These are phyloP conservation scores for Hirtodrosophila confusa DNA, from an alignment of 2,888 invertebrate genomes.

Conservation along the genomic window DNA sequence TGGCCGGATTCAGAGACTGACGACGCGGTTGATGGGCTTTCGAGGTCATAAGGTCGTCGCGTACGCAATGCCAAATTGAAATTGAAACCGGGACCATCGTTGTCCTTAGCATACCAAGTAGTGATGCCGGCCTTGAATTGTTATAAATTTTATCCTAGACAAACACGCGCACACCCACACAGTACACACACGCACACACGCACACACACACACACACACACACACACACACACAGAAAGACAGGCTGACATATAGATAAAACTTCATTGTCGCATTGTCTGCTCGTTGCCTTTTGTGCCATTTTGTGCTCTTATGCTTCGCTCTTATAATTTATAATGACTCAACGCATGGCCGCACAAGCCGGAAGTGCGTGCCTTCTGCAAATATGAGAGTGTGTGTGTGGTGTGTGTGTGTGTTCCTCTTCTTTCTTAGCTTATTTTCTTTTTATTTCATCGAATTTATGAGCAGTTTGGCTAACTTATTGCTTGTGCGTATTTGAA, in stretches of 20 bases:
- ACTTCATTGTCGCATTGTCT: slow-evolving; percentile 72
- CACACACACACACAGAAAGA: background rate
- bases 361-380: slow-evolving; percentile 62
- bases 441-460: slow-evolving; percentile 51
- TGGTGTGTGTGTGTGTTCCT: slow-evolving; percentile 18
- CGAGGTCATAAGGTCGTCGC: slow-evolving; percentile 66
- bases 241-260: slow-evolving; percentile 26
- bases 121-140: slow-evolving; percentile 67
- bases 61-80: slow-evolving; percentile 55
- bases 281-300: slow-evolving; percentile 17
- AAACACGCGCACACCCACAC: slow-evolving; percentile 9
- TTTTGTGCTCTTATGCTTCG: slow-evolving; percentile 37
- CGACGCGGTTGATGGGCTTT: slow-evolving; percentile 7
- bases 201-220: slow-evolving; percentile 1
- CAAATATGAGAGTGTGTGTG: slow-evolving; percentile 10
- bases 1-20: background rate
- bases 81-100: slow-evolving; percentile 47
- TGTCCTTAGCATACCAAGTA: slow-evolving; percentile 65
- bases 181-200: background rate
- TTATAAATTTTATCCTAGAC: slow-evolving; percentile 54
- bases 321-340: slow-evolving; percentile 75
- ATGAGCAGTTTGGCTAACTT: slow-evolving; percentile 56
- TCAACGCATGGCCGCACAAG: slow-evolving; percentile 57
- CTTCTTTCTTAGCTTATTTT: slow-evolving; percentile 22
- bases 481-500: slow-evolving; percentile 51